Percentiles rank a stretch among this genome's conserved stretches.
These are phyloP conservation scores for Tor tambroides DNA, from an alignment of 2,113 vertebrate species.

Conservation along the genomic window DNA sequence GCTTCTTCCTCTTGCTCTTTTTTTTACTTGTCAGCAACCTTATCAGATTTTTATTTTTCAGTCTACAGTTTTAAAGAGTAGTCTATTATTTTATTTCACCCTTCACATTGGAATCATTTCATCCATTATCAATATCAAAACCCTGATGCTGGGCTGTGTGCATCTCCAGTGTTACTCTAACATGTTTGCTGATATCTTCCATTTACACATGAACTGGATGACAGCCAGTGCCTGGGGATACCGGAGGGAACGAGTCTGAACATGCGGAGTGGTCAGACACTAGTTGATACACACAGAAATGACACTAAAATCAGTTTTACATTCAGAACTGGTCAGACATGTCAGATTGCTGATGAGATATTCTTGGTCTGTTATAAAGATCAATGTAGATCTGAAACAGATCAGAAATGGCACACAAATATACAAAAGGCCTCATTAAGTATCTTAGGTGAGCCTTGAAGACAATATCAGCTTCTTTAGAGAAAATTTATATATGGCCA, in stretches of 20 bases:
- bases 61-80: neutral
- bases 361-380: neutral
- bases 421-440: slow-evolving; percentile 30
- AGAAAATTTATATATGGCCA: slow-evolving; percentile 12
- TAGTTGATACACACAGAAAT: neutral
- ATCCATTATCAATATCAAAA: neutral
- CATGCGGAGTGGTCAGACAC: neutral
- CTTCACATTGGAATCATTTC: neutral
- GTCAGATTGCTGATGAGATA: neutral
- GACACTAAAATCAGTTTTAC: neutral
- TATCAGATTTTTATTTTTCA: neutral
- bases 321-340: neutral
- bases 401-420: neutral
- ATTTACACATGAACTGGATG: neutral
- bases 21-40: too few species aligned
- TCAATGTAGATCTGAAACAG: neutral
- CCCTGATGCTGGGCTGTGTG: neutral
- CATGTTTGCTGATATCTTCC: neutral
- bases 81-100: neutral
- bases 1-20: too few species aligned
- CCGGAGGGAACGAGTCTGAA: neutral
- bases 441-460: too few species aligned
- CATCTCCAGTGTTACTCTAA: neutral
- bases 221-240: neutral
- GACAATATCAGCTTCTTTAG: slow-evolving; percentile 25